A percentile compares a stretch with the other conserved stretches of the same genome.
Conservation (phyloP, 2,888 invertebrate species). For the Chloroclysta siterata region DNA sequence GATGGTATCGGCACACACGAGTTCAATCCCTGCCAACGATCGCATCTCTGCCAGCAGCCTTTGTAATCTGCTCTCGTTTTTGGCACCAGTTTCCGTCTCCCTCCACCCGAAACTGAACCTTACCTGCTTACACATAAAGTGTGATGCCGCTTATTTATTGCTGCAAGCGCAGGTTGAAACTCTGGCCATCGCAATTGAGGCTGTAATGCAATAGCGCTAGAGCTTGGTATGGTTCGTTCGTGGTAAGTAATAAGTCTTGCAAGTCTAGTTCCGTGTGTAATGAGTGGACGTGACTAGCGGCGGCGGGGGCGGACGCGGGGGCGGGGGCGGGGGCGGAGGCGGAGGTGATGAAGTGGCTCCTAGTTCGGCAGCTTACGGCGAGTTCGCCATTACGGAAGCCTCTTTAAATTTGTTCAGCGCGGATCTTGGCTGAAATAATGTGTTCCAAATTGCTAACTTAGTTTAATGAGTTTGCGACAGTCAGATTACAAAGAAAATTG, state of each 20-base stretch:
- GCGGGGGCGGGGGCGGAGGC: slow-evolving; percentile 6
- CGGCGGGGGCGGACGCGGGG: slow-evolving; percentile 1
- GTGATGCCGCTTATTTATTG: slow-evolving; percentile 3
- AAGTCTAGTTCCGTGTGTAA: slow-evolving; percentile 38
- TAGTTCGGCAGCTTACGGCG: slow-evolving; percentile 22
- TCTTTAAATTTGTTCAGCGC: slow-evolving; percentile 27
- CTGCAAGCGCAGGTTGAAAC: slow-evolving; percentile 9
- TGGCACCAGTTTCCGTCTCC: slow-evolving; percentile 28
- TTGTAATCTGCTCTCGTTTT: slow-evolving; percentile 36
- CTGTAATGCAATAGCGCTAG: not conserved
- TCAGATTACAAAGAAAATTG: slow-evolving; percentile 16
- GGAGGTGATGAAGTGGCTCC: slow-evolving; percentile 37
- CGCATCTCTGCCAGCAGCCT: slow-evolving; percentile 36
- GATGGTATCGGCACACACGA: slow-evolving; percentile 1
- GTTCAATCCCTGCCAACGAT: slow-evolving; percentile 32
- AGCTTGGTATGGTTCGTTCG: not conserved
- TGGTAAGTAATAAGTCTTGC: slow-evolving; percentile 33
- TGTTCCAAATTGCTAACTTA: slow-evolving; percentile 30
- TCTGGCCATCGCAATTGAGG: not conserved
- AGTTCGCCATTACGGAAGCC: slow-evolving; percentile 22
- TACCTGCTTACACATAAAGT: slow-evolving; percentile 10
- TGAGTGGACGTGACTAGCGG: slow-evolving; percentile 41
- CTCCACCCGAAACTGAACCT: slow-evolving; percentile 3
- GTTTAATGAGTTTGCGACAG: slow-evolving; percentile 25
- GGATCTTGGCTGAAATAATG: slow-evolving; percentile 18